Evolutionary conservation across 2,888 invertebrate genomes (phyloP).

Genomic region (Norana najaformis): DNA sequence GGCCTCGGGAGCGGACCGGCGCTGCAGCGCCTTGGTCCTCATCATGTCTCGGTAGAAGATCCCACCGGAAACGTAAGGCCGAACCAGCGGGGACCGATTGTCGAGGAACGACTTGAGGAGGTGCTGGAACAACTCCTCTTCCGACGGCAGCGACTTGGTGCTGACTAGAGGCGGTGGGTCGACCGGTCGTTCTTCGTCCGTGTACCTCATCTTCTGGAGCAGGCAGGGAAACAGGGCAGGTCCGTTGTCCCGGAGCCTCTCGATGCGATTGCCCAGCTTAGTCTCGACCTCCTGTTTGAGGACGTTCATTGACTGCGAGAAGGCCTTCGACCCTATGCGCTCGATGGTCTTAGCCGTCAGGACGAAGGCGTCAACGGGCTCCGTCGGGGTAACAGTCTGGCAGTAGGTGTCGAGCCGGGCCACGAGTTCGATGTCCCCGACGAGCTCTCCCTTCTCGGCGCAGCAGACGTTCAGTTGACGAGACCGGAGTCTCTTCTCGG

Average conservation of each 20-base stretch:
- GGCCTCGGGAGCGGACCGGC: neutral
- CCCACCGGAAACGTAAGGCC: neutral
- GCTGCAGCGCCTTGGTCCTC: neutral
- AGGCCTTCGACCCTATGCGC: conserved; percentile 21
- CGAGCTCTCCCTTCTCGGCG: conserved; percentile 53
- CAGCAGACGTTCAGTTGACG: conserved; percentile 51
- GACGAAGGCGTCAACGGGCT: neutral
- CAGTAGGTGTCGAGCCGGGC: conserved; percentile 52
- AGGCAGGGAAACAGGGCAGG: neutral
- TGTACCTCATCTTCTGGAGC: neutral
- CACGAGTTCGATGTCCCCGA: conserved; percentile 51
- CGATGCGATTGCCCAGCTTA: neutral
- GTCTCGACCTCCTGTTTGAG: neutral
- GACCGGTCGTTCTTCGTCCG: neutral
- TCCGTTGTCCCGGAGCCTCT: neutral
- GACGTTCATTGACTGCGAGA: neutral
- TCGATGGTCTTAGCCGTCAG: neutral
- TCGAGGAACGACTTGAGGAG: conserved; percentile 15
- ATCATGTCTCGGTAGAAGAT: conserved; percentile 19
- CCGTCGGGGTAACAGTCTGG: conserved; percentile 49
- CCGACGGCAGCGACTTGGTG: neutral
- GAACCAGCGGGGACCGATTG: neutral
- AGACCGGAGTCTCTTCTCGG: conserved; percentile 51
- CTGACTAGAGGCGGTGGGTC: neutral
- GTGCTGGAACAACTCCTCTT: conserved; percentile 14